Evolutionary conservation across 1,140 invertebrate species (phyloP), one percentile per base, ranked within the genome.

Genomic region (Tetramorium simillimum): DNA sequence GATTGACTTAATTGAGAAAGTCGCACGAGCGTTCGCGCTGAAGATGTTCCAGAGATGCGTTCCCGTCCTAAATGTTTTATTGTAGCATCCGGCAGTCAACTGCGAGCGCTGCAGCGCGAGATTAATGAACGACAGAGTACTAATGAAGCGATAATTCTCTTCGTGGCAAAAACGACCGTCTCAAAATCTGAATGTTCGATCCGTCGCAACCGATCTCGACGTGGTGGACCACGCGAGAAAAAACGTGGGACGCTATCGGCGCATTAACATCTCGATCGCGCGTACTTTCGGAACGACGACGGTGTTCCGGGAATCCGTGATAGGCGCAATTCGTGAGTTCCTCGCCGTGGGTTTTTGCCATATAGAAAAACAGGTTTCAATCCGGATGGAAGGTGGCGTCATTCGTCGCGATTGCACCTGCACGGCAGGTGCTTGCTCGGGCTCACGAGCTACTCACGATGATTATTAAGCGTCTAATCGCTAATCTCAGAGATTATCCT

Each of bases 331-430:
- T 43, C 76, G 49, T 62, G 80, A 73, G 78, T 18, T 60, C 37
- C 21, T 73, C 40, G 72, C 49, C 49, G 16, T 53, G 49, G 70
- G 63, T 87, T 90, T 76, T 86, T 75, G 80, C 75, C 56, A 28
- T 49, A 60, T 56, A 53, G 53, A 76, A 80, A 77, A 89, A 91
- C 89, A 80, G 82, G 88, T 91, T 91, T 86, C 53, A 89, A 78
- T 78, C 62, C 70, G 37, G 62, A 21, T 62, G 63, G 63, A 89
- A 72, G 58, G 69, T 51, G 72, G 65, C 65, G 46, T 40, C 40
- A 49, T 58, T 53, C 65, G 88, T 87, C 84, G 67, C 87, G 82
- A 89, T 91, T 91, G 87, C 92, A 93, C 93, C 92, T 92, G 93
- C 91, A 67, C 70, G 85, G 89, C 92, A 93, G 93, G 91, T 93